Evolutionary conservation across 2,888 invertebrate species (phyloP).

Genomic region (Tetramorium bicarinatum): DNA sequence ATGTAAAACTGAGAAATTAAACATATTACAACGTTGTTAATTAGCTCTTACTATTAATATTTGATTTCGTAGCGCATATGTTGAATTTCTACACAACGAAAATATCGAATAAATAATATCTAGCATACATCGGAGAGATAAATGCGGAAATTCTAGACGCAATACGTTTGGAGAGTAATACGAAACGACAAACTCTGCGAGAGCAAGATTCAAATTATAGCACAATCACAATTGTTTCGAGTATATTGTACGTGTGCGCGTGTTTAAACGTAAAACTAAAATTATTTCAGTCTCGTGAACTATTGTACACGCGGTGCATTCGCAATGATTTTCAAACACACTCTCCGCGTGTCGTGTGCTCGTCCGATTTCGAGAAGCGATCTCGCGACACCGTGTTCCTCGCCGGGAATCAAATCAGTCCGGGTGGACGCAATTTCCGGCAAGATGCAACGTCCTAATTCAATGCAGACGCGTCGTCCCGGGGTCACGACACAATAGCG

Average conservation of each 20-base stretch:
- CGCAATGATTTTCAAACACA: neutral
- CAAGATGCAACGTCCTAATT: constrained; percentile 68
- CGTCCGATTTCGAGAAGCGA: constrained; percentile 1
- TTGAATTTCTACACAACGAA: neutral
- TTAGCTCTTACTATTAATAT: neutral
- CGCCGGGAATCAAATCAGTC: constrained; percentile 30
- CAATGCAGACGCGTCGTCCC: constrained; percentile 61
- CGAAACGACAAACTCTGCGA: neutral
- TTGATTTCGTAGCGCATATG: neutral
- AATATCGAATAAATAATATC: constrained; percentile 15
- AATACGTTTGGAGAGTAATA: neutral
- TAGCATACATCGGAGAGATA: neutral
- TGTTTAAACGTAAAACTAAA: neutral
- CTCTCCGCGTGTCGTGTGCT: neutral
- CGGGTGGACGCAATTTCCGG: constrained; percentile 70
- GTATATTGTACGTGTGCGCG: neutral
- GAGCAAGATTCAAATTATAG: neutral
- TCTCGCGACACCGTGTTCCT: neutral
- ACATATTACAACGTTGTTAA: neutral
- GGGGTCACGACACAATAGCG: constrained; percentile 18
- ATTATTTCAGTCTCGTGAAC: neutral
- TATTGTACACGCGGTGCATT: neutral
- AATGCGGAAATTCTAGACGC: neutral
- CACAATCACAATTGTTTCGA: constrained; percentile 10
- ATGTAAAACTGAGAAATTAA: constrained; percentile 14